Evolutionary conservation across 1,140 invertebrate genomes (phyloP), one percentile per base, ranked within the genome.

Genomic region (Myzus persicae): DNA sequence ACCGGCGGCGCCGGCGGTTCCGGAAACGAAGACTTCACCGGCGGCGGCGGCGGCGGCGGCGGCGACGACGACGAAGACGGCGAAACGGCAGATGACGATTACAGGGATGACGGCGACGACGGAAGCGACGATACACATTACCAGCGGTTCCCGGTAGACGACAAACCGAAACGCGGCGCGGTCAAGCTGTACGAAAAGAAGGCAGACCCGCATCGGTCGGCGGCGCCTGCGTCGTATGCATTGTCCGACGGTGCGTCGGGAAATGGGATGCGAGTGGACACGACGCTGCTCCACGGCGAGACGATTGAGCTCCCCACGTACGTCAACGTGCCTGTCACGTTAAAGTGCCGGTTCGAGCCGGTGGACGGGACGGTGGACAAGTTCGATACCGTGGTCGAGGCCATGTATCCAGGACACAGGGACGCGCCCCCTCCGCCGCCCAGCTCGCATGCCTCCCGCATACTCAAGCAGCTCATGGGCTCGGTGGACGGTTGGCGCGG

Each of bases 271-370:
- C 44, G 76, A 8, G 24, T 82, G 36, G 81, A 93, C 46, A 51
- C 44, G 38, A 31, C 91, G 26, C 7, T 85, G 22, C 44, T 93
- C 40, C 38, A 20, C 36, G 81, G 81, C 22, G 91, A 93, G 48
- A 38, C 81, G 31, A 82, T 93, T 36, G 81, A 93, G 7, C 36
- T 93, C 5, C 81, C 91, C 36, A 85, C 91, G n/a, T 93, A 93
- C 36, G 81, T 85, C 24, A 93, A 93, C 91, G 81, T 93, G 36
- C 91, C 91, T 26, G 91, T 93, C n/a, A 93, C 91, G 36, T 48
- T 93, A 9, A n/a, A 36, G 3, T 93, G 91, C 46, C 48, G 40
- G 46, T 84, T 93, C 38, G 81, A 54, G 14, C 67, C 67, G 36
- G 18, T 51, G 2, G 44, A 31, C 0, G 81, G 81, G 4, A 40